These are phyloP conservation scores for Holothuria glaberrima DNA, from an alignment of 35 echinoderm and acorn worm genomes.

Conservation along the genomic window DNA sequence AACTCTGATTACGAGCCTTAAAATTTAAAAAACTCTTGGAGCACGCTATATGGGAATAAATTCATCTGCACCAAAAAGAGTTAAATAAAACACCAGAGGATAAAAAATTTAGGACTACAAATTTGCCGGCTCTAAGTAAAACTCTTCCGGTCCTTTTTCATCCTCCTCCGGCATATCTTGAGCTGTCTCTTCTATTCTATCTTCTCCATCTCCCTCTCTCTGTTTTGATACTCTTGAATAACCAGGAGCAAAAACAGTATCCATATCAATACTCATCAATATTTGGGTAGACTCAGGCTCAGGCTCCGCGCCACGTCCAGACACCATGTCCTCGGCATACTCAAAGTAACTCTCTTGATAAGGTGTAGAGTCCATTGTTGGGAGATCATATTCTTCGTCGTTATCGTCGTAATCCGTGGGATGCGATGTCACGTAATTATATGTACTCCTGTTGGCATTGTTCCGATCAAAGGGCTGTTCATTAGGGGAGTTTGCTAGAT, in stretches of 20 bases:
- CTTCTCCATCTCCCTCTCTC: neutral
- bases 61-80: no score
- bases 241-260: neutral
- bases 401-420: neutral
- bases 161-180: neutral
- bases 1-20: neutral
- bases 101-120: neutral
- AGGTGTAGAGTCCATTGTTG: no score
- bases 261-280: neutral
- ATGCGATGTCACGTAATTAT: neutral
- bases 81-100: no score
- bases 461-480: neutral
- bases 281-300: neutral
- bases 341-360: neutral
- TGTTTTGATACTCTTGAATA: neutral
- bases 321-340: neutral
- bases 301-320: neutral
- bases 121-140: neutral
- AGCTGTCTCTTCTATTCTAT: no score
- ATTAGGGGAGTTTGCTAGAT: neutral
- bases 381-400: neutral
- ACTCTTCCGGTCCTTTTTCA: neutral
- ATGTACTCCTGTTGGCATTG: neutral
- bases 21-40: neutral
- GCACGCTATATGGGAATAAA: no score